phyloP scores from a whole-genome alignment of 2,888 invertebrate genomes.

The Leucoma salicis region DNA sequence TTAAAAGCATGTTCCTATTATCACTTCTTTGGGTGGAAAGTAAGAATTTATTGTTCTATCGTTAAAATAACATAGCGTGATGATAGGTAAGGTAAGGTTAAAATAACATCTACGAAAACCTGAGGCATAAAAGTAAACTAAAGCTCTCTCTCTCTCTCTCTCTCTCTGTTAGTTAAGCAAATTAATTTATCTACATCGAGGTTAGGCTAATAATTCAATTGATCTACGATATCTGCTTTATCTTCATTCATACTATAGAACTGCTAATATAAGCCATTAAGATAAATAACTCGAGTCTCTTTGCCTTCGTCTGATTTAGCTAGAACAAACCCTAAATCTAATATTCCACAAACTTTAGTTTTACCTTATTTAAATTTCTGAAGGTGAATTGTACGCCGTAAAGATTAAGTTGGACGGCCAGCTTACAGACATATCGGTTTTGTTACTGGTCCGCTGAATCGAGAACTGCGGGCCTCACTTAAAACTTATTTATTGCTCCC shows the following conservation, averaged over 20 bases:
- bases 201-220: not conserved
- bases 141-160: too few relatives aligned
- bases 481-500: slow-evolving; percentile 48
- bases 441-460: slow-evolving; percentile 15
- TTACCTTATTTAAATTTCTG: slow-evolving; percentile 19
- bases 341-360: slow-evolving; percentile 11
- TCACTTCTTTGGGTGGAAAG: slow-evolving; percentile 2
- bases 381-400: not conserved
- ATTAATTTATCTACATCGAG: not conserved
- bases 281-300: slow-evolving; percentile 6
- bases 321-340: slow-evolving; percentile 13
- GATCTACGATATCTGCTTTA: not conserved
- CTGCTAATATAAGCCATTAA: too few relatives aligned
- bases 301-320: slow-evolving; percentile 6
- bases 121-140: too few relatives aligned
- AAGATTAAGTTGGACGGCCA: slow-evolving; percentile 8
- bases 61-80: slow-evolving; percentile 9
- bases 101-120: too few relatives aligned
- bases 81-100: too few relatives aligned
- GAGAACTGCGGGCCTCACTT: slow-evolving; percentile 24
- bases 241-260: too few relatives aligned
- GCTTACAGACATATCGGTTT: slow-evolving; percentile 17
- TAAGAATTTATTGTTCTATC: slow-evolving; percentile 3
- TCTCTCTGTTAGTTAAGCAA: too few relatives aligned
- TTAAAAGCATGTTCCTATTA: slow-evolving; percentile 17